These are phyloP conservation scores for Drosophila navojoa DNA, from an alignment of 1,140 invertebrate species.

Conservation along the genomic window DNA sequence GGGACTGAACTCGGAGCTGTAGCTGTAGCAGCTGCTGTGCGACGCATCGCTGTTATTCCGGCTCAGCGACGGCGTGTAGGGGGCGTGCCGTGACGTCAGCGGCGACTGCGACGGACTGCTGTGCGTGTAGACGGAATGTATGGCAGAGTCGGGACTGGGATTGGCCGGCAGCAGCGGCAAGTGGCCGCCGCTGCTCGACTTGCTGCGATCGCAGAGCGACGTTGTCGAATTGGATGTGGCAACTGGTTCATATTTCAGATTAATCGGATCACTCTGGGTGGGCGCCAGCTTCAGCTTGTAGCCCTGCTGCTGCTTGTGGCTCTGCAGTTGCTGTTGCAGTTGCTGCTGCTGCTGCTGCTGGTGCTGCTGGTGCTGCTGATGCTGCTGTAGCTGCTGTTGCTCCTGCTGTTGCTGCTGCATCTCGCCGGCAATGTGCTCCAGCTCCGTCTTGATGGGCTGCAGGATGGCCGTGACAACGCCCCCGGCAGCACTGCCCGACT, in stretches of 20 bases:
- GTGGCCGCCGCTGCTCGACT: slow-evolving; percentile 69
- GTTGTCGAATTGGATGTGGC: slow-evolving; percentile 23
- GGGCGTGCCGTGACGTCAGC: slow-evolving; percentile 91
- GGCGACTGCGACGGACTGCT: slow-evolving; percentile 93
- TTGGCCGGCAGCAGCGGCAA: slow-evolving; percentile 86
- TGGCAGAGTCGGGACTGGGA: slow-evolving; percentile 92
- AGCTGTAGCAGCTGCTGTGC: slow-evolving; percentile 92
- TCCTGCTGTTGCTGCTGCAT: slow-evolving; percentile 49
- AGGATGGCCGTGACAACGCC: slow-evolving; percentile 17
- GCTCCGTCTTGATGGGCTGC: slow-evolving; percentile 68
- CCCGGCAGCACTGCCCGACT: slow-evolving; percentile 23
- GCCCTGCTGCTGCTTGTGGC: slow-evolving; percentile 22
- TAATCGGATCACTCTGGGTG: slow-evolving; percentile 82
- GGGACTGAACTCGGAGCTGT: slow-evolving; percentile 90
- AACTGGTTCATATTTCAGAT: slow-evolving; percentile 80
- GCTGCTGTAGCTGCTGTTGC: slow-evolving; percentile 19
- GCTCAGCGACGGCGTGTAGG: slow-evolving; percentile 91
- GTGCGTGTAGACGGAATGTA: slow-evolving; percentile 92
- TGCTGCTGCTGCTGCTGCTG: slow-evolving; percentile 35
- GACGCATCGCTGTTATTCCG: slow-evolving; percentile 96
- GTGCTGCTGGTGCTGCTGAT: slow-evolving; percentile 22
- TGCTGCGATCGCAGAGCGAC: slow-evolving; percentile 68
- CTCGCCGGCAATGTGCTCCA: slow-evolving; percentile 69
- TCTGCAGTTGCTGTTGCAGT: slow-evolving; percentile 11
- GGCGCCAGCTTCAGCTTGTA: slow-evolving; percentile 71